Evolutionary conservation across 2,113 vertebrate species (phyloP), one percentile per base, ranked within the genome.

Genomic region (Eclectus roratus): DNA sequence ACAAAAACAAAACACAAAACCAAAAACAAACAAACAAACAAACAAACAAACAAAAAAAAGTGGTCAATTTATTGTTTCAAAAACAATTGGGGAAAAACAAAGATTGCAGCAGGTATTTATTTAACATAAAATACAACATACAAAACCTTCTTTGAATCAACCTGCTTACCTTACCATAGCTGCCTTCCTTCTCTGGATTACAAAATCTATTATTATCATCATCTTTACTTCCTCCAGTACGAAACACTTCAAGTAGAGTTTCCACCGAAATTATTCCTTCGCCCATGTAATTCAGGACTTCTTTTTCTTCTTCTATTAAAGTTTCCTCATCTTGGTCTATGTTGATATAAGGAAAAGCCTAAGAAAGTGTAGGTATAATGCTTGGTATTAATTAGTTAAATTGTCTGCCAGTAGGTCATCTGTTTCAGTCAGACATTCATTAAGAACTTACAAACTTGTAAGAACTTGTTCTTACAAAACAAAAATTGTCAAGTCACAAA

Each of bases 211-310:
- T 70, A 41, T 58, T 60, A 11, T 98, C 97, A 41, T 93, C 95
- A 11, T 86, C 52, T 88, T 94, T 97, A 17, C 20, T 89, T 91
- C 93, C 80, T 88, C 97, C 96, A 88, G 96, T 96, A 82, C 66
- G 96, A 96, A 99, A 97, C 16, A 99, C 98, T 73, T 89, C 92
- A 37, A 99, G 95, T 7, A 99, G 97, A 61, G 93, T 97, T 88
- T 97, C 47, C 21, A 99, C 29, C 49, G 98, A 98, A 91, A 99
- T 98, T 17, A 87, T 77, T 85, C 86, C 97, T 10, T 94, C 91
- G 69, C 73, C 92, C 2, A 10, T 39, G 29, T 85, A 93, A 60
- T 68, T 71, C 12, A 81, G 79, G 4, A 78, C 9, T 72, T 96
- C 89, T 53, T 91, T 80, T 58, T 96, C 70, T 7, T 95, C 88